A percentile compares a stretch with the other conserved stretches of the same genome.
These are phyloP conservation scores for Dromas ardeola DNA, from an alignment of 2,113 vertebrate species.

Conservation along the genomic window DNA sequence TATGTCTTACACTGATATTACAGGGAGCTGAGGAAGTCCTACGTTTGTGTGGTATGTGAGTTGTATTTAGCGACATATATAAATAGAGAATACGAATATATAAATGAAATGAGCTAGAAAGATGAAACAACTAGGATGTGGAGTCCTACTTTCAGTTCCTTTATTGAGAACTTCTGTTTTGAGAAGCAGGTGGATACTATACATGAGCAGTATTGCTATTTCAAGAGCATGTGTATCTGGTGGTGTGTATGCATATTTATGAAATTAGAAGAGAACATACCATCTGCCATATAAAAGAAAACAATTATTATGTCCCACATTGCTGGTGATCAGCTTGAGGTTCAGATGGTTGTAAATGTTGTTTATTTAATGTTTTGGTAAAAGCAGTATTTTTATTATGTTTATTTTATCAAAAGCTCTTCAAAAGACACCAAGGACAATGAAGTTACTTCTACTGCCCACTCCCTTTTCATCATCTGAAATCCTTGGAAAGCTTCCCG, in stretches of 20 bases:
- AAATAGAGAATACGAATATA: neutral
- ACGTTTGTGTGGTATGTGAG: neutral
- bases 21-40: constrained; percentile 39
- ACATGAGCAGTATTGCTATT: neutral
- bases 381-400: neutral
- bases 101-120: constrained; percentile 59
- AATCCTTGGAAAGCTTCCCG: neutral
- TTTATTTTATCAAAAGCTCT: neutral
- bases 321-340: neutral
- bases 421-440: neutral
- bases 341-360: neutral
- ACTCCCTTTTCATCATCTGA: neutral
- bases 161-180: constrained; percentile 15
- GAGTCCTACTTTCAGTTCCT: constrained; percentile 28
- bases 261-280: neutral
- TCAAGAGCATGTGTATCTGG: neutral
- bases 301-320: neutral
- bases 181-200: neutral
- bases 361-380: neutral
- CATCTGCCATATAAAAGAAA: neutral
- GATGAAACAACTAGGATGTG: neutral
- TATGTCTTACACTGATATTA: constrained; percentile 29
- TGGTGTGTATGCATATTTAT: neutral
- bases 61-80: constrained; percentile 22
- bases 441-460: neutral